A percentile compares a stretch with the other conserved stretches of the same genome.
Evolutionary conservation across 2,888 invertebrate species (phyloP).

Genomic region (Drosophila kanekoi): DNA sequence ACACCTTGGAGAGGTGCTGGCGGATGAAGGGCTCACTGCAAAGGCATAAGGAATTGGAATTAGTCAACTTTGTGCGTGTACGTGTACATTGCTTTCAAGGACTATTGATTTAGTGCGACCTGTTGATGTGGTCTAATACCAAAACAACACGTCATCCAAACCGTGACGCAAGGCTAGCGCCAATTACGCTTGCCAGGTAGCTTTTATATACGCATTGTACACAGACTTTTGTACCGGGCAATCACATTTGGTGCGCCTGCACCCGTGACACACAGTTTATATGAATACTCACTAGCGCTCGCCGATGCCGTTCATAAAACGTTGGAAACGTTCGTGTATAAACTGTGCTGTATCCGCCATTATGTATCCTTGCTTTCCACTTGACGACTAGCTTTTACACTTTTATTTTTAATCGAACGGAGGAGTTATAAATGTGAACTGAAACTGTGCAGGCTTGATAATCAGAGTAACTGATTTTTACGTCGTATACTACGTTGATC

Average conservation of each 20-base stretch:
- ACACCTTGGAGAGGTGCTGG: slow-evolving; percentile 97
- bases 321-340: slow-evolving; percentile 74
- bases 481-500: slow-evolving; percentile 47
- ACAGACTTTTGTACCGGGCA: slow-evolving; percentile 18
- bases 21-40: slow-evolving; percentile 94
- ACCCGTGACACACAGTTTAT: slow-evolving; percentile 9
- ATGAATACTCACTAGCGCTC: slow-evolving; percentile 83
- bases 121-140: slow-evolving; percentile 84
- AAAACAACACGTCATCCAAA: slow-evolving; percentile 72
- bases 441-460: slow-evolving; percentile 15
- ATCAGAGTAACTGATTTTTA: slow-evolving; percentile 40
- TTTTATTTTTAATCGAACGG: slow-evolving; percentile 67
- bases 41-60: slow-evolving; percentile 10
- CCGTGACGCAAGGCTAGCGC: slow-evolving; percentile 14
- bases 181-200: not conserved
- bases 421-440: slow-evolving; percentile 62
- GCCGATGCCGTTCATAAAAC: slow-evolving; percentile 78
- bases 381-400: slow-evolving; percentile 23
- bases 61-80: slow-evolving; percentile 7
- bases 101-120: slow-evolving; percentile 65
- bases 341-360: slow-evolving; percentile 68
- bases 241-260: slow-evolving; percentile 2
- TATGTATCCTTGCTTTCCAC: slow-evolving; percentile 28
- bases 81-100: slow-evolving; percentile 54
- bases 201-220: not conserved